A percentile compares a stretch with the other conserved stretches of the same genome.
phyloP scores from a whole-genome alignment of 2,888 invertebrate species.

The Oegoconia quadripuncta region DNA sequence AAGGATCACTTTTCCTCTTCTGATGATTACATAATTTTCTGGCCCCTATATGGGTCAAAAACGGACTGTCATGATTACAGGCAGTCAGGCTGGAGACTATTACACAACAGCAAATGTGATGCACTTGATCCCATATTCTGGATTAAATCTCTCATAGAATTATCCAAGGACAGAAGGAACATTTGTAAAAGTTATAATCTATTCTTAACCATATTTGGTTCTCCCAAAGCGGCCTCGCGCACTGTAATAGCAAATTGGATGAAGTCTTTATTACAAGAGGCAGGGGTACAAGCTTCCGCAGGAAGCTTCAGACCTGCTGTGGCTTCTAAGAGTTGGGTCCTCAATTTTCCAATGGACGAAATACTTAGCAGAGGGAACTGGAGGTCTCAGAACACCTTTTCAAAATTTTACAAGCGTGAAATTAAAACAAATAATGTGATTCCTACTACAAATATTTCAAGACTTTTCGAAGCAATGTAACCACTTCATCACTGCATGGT shows the following conservation, averaged over 20 bases:
- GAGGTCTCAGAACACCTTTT: conserved; percentile 6
- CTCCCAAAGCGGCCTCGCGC: conserved; percentile 3
- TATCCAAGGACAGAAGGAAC: conserved; percentile 1
- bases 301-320: conserved; percentile 10
- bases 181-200: neutral
- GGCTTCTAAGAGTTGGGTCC: conserved; percentile 6
- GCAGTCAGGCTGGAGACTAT: conserved; percentile 7
- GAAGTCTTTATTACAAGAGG: neutral
- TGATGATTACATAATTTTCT: too few relatives aligned
- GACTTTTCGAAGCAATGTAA: too few relatives aligned
- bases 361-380: conserved; percentile 7
- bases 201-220: conserved; percentile 2
- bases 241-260: too few relatives aligned
- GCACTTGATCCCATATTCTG: conserved; percentile 6
- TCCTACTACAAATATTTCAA: too few relatives aligned
- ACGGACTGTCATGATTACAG: conserved; percentile 1
- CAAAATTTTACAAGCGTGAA: neutral
- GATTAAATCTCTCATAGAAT: neutral
- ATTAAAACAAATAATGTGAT: neutral
- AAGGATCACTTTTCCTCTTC: too few relatives aligned
- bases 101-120: too few relatives aligned
- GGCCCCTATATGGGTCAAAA: conserved; percentile 8
- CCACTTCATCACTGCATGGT: too few relatives aligned
- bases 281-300: conserved; percentile 4
- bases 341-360: conserved; percentile 7